Conservation (phyloP, 2,888 invertebrate genomes). For the Corythucha ciliata region DNA sequence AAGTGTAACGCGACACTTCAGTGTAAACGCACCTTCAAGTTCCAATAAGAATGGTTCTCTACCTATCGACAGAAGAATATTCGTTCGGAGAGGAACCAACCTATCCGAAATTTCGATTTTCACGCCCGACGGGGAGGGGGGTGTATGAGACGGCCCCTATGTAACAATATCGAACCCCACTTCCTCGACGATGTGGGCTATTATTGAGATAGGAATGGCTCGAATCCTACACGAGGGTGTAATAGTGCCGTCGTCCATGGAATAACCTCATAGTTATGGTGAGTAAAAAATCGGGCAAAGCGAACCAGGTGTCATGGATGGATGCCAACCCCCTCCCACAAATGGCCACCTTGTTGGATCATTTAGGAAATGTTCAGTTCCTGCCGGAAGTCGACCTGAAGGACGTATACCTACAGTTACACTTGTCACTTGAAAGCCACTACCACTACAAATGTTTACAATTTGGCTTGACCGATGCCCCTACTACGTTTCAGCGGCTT, state of each 20-base stretch:
- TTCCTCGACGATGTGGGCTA: constrained; percentile 6
- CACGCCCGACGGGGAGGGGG: neutral
- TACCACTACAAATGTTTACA: constrained; percentile 37
- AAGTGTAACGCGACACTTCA: too few relatives aligned
- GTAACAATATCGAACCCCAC: constrained; percentile 12
- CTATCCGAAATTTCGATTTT: too few relatives aligned
- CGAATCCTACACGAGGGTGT: constrained; percentile 8
- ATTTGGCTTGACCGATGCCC: constrained; percentile 35
- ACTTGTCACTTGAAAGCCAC: constrained; percentile 25
- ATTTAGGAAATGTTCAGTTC: neutral
- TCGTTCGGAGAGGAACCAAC: too few relatives aligned
- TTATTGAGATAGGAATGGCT: constrained; percentile 2
- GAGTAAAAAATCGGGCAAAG: constrained; percentile 38
- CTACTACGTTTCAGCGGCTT: constrained; percentile 35
- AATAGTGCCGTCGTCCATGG: constrained; percentile 15
- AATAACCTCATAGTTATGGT: constrained; percentile 17
- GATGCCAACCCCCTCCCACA: constrained; percentile 17
- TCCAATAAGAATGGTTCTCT: too few relatives aligned
- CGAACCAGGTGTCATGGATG: constrained; percentile 35
- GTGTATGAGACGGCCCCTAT: constrained; percentile 10
- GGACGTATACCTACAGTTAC: constrained; percentile 17
- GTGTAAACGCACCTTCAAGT: too few relatives aligned
- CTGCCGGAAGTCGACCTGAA: constrained; percentile 14
- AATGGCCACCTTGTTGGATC: constrained; percentile 2
- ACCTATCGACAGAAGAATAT: too few relatives aligned